Evolutionary conservation across 1,140 invertebrate genomes (phyloP).

Genomic region (Augochlora pura): DNA sequence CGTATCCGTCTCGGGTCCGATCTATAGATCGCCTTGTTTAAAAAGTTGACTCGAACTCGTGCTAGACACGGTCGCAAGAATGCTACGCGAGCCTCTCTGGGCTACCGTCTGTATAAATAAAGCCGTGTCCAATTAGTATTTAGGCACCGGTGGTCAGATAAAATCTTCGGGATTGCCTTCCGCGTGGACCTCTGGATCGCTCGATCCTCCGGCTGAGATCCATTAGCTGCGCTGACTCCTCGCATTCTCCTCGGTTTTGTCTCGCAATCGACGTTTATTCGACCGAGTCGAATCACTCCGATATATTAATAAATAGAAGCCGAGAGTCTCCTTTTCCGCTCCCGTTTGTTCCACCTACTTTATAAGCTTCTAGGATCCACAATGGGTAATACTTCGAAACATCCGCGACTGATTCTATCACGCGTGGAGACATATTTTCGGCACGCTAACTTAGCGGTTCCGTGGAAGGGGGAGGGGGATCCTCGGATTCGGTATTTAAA

Average conservation of each 20-base stretch:
- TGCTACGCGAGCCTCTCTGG: constrained; percentile 46
- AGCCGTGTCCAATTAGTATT: constrained; percentile 63
- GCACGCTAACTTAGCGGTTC: no score
- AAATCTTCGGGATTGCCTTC: constrained; percentile 42
- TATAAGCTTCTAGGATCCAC: no score
- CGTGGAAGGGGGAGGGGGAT: no score
- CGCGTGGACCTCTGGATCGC: neutral
- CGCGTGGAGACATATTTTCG: no score
- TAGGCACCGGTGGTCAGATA: constrained; percentile 43
- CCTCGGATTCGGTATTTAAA: no score
- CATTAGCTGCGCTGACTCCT: constrained; percentile 47
- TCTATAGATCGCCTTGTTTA: neutral
- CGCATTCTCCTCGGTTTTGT: constrained; percentile 24
- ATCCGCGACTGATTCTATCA: no score
- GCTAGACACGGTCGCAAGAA: constrained; percentile 28
- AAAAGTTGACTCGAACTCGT: neutral
- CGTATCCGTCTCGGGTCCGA: no score
- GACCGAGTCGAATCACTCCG: no score
- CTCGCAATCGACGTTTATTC: neutral
- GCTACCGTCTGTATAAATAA: constrained; percentile 62
- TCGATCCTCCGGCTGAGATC: neutral
- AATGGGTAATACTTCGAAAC: no score
- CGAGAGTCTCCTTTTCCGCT: no score
- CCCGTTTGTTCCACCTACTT: no score
- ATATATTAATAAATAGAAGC: no score